Evolutionary conservation across 2,888 invertebrate species (phyloP).

Genomic region (Cybosia mesomella): DNA sequence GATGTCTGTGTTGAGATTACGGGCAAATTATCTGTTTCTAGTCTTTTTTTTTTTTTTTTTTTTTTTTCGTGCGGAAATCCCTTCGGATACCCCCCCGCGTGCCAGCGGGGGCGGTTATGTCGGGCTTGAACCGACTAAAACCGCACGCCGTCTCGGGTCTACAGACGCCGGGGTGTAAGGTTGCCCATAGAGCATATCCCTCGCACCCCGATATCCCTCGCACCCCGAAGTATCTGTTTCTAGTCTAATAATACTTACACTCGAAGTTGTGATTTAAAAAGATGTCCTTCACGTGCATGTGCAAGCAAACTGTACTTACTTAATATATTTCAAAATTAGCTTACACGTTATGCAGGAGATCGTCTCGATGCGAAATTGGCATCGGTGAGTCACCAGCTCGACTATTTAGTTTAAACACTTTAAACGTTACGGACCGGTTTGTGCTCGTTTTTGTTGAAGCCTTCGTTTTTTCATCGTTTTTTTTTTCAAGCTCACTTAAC

Average conservation of each 20-base stretch:
- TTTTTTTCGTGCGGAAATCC: no score
- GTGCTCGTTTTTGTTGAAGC: conserved; percentile 41
- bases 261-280: conserved; percentile 25
- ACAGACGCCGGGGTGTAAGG: no score
- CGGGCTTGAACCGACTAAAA: no score
- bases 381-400: conserved; percentile 57
- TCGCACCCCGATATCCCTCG: no score
- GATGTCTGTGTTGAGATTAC: background rate
- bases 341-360: conserved; percentile 34
- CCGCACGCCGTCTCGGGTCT: no score
- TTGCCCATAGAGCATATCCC: no score
- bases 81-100: no score
- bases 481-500: conserved; percentile 36
- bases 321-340: conserved; percentile 31
- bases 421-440: conserved; percentile 44
- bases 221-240: conserved; percentile 15
- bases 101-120: no score
- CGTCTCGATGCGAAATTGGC: conserved; percentile 58
- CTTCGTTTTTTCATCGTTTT: conserved; percentile 36
- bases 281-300: conserved; percentile 22
- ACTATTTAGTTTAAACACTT: conserved; percentile 46
- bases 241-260: conserved; percentile 15
- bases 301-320: conserved; percentile 34
- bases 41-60: no score
- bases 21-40: conserved; percentile 13